Evolutionary conservation across 30 jellyfish, hydroid and myxozoan genomes (phyloP).

Genomic region (Aurelia sp.): DNA sequence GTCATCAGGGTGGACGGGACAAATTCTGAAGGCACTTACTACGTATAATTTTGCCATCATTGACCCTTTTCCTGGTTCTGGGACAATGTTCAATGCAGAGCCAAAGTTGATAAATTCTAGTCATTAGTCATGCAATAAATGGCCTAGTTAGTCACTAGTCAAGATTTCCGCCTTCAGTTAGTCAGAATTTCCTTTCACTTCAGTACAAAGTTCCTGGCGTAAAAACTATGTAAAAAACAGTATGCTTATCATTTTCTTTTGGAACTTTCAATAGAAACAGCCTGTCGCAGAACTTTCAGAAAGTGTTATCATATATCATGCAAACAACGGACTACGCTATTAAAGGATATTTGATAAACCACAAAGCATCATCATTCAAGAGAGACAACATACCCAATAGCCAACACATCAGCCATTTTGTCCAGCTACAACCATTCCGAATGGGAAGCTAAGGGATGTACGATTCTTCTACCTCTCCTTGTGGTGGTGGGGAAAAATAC

Average conservation of each 20-base stretch:
- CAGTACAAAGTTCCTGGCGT: background rate
- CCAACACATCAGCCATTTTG: conserved; percentile 17
- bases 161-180: conserved; percentile 18
- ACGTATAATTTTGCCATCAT: conserved; percentile 41
- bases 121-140: conserved; percentile 19
- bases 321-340: too few species aligned
- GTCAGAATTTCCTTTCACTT: conserved; percentile 27
- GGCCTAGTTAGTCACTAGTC: conserved; percentile 42
- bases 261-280: too few species aligned
- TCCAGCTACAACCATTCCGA: conserved; percentile 35
- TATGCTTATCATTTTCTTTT: too few species aligned
- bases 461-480: conserved; percentile 25
- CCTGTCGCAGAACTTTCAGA: too few species aligned
- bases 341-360: too few species aligned
- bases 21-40: conserved; percentile 52
- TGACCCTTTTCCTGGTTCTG: conserved; percentile 22
- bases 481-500: background rate
- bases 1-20: conserved; percentile 53
- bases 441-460: conserved; percentile 30
- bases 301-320: too few species aligned
- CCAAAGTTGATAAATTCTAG: conserved; percentile 24
- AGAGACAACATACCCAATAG: conserved; percentile 29
- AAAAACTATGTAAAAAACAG: too few species aligned
- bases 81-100: conserved; percentile 22
- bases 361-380: conserved; percentile 12